Evolutionary conservation across 1,140 invertebrate species (phyloP).

Genomic region (Phocides pigmalion): DNA sequence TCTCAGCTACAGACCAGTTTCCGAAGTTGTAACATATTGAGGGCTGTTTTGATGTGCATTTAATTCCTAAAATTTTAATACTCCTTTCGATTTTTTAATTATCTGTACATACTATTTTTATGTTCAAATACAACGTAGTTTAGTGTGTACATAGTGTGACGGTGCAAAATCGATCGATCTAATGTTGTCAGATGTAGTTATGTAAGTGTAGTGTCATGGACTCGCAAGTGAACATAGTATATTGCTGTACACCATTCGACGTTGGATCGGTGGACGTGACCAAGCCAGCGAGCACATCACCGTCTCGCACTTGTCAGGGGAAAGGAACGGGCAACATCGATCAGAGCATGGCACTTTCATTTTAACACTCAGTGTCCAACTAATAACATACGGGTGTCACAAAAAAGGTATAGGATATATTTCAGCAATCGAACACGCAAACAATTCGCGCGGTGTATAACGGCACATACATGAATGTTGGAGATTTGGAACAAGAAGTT

Average conservation of each 20-base stretch:
- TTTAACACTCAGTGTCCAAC: slow-evolving; percentile 66
- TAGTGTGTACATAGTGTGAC: slow-evolving; percentile 70
- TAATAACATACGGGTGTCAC: slow-evolving; percentile 62
- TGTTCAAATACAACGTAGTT: slow-evolving; percentile 50
- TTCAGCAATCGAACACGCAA: slow-evolving; percentile 78
- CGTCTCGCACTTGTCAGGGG: slow-evolving; percentile 49
- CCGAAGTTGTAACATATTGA: slow-evolving; percentile 76
- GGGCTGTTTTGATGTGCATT: slow-evolving; percentile 52
- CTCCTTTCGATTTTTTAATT: slow-evolving; percentile 35
- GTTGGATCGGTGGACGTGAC: slow-evolving; percentile 46
- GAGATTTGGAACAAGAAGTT: slow-evolving; percentile 84
- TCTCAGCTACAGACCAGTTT: slow-evolving; percentile 37
- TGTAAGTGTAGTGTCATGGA: slow-evolving; percentile 57
- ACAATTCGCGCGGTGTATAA: slow-evolving; percentile 71
- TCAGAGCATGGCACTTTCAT: slow-evolving; percentile 81
- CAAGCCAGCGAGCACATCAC: slow-evolving; percentile 51
- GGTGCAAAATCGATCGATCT: slow-evolving; percentile 84
- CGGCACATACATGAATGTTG: slow-evolving; percentile 78
- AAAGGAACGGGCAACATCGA: slow-evolving; percentile 68
- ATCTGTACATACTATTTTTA: slow-evolving; percentile 44
- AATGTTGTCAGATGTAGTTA: slow-evolving; percentile 49
- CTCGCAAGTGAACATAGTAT: slow-evolving; percentile 63
- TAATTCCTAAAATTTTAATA: slow-evolving; percentile 36
- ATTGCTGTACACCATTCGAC: slow-evolving; percentile 45
- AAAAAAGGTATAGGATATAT: slow-evolving; percentile 68